Evolutionary conservation across 1,140 invertebrate species (phyloP).

Genomic region (Coptotermes formosanus): DNA sequence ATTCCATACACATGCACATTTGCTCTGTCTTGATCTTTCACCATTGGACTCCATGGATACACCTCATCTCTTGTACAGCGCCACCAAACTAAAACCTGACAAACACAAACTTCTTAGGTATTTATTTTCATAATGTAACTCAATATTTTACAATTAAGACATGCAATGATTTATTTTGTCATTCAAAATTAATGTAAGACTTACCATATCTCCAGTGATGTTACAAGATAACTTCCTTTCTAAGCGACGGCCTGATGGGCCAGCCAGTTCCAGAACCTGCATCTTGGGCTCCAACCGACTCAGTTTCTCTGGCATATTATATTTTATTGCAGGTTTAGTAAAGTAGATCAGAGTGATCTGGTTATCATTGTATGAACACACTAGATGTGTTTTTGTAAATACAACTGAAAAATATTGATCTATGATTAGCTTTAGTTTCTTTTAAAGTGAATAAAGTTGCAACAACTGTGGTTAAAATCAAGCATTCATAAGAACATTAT

Average conservation of each 20-base stretch:
- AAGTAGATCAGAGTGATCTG: slow-evolving; percentile 65
- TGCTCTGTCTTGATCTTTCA: slow-evolving; percentile 74
- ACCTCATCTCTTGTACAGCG: slow-evolving; percentile 74
- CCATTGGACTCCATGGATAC: slow-evolving; percentile 78
- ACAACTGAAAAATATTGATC: slow-evolving; percentile 52
- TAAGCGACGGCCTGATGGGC: slow-evolving; percentile 61
- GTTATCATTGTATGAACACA: slow-evolving; percentile 66
- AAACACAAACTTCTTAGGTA: slow-evolving; percentile 23
- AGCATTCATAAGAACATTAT: slow-evolving; percentile 29
- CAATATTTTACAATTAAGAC: background rate
- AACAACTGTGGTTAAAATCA: slow-evolving; percentile 10
- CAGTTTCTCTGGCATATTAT: slow-evolving; percentile 59
- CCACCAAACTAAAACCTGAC: slow-evolving; percentile 70
- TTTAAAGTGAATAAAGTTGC: too few species aligned
- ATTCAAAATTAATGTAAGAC: slow-evolving; percentile 17
- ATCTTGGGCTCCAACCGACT: slow-evolving; percentile 62
- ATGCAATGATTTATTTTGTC: background rate
- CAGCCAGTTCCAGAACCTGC: slow-evolving; percentile 55
- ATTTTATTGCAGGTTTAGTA: slow-evolving; percentile 55
- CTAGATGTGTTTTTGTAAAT: slow-evolving; percentile 61
- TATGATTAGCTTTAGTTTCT: background rate
- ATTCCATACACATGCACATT: slow-evolving; percentile 73
- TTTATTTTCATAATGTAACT: background rate
- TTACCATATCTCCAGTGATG: slow-evolving; percentile 52
- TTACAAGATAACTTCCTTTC: slow-evolving; percentile 65